Evolutionary conservation across 2,888 invertebrate species (phyloP).

Genomic region (Drosophila kambysellisi): DNA sequence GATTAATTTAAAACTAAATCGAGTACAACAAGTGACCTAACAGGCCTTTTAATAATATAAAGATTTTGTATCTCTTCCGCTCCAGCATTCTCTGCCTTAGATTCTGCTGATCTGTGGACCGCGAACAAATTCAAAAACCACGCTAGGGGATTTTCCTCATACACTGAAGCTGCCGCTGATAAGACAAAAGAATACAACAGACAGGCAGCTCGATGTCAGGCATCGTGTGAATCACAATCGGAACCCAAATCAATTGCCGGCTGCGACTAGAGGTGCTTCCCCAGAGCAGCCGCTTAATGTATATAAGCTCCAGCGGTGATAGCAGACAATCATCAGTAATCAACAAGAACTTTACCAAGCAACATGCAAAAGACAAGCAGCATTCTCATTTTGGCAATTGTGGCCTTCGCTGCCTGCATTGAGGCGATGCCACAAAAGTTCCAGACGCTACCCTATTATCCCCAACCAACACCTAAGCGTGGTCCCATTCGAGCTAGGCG

Average conservation of each 20-base stretch:
- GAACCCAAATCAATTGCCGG: not conserved
- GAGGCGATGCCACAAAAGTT: conserved; percentile 57
- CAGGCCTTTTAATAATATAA: no score
- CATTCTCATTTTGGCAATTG: conserved; percentile 54
- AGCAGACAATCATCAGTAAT: conserved; percentile 48
- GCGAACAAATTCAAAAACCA: conserved; percentile 14
- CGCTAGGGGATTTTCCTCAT: conserved; percentile 33
- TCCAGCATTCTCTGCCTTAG: not conserved
- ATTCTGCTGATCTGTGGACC: not conserved
- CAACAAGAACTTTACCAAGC: conserved; percentile 19
- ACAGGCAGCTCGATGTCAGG: conserved; percentile 16
- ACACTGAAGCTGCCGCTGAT: conserved; percentile 30
- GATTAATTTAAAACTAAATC: not conserved
- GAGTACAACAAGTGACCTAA: not conserved
- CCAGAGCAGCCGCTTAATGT: conserved; percentile 19
- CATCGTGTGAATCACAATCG: conserved; percentile 44
- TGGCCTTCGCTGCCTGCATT: conserved; percentile 51
- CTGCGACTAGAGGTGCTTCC: conserved; percentile 36
- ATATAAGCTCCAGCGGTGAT: conserved; percentile 43
- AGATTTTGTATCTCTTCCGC: not conserved
- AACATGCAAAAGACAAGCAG: conserved; percentile 57
- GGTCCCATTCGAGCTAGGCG: conserved; percentile 57
- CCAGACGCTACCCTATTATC: conserved; percentile 60
- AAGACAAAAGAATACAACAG: not conserved
- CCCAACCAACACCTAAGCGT: conserved; percentile 32